Evolutionary conservation across 2,797 vertebrate genomes (phyloP).

Genomic region (Intellagama lesueurii): DNA sequence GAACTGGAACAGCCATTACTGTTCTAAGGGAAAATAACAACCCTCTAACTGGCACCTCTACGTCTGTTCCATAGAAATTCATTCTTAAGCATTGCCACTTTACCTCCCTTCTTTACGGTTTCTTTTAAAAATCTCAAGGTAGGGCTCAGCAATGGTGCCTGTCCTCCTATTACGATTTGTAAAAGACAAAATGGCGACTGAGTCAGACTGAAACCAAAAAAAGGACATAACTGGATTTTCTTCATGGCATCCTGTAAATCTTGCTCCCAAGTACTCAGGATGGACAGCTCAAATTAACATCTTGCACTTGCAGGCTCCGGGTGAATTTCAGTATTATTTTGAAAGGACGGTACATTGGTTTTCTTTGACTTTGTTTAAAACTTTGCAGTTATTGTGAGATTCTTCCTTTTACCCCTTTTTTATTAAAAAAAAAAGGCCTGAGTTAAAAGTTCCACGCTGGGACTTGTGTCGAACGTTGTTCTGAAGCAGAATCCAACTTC

Average conservation of each 20-base stretch:
- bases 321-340: slow-evolving; percentile 84
- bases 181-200: slow-evolving; percentile 82
- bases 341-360: slow-evolving; percentile 82
- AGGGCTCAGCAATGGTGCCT: slow-evolving; percentile 81
- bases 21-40: slow-evolving; percentile 71
- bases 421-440: slow-evolving; percentile 87
- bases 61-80: slow-evolving; percentile 81
- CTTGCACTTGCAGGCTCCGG: slow-evolving; percentile 79
- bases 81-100: slow-evolving; percentile 80
- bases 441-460: slow-evolving; percentile 93
- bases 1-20: slow-evolving; percentile 74
- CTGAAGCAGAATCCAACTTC: slow-evolving; percentile 83
- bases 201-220: slow-evolving; percentile 72
- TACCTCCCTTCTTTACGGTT: slow-evolving; percentile 82
- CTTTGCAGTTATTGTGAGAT: slow-evolving; percentile 85
- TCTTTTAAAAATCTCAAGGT: slow-evolving; percentile 77
- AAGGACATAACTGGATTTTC: slow-evolving; percentile 74
- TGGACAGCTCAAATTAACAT: slow-evolving; percentile 78
- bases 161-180: slow-evolving; percentile 81
- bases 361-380: slow-evolving; percentile 80
- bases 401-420: slow-evolving; percentile 77
- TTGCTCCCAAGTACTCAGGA: slow-evolving; percentile 77
- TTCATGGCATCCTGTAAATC: slow-evolving; percentile 83
- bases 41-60: slow-evolving; percentile 81
- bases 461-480: slow-evolving; percentile 86